Conservation (phyloP, 1,140 invertebrate species). For the Halesus radiatus region DNA sequence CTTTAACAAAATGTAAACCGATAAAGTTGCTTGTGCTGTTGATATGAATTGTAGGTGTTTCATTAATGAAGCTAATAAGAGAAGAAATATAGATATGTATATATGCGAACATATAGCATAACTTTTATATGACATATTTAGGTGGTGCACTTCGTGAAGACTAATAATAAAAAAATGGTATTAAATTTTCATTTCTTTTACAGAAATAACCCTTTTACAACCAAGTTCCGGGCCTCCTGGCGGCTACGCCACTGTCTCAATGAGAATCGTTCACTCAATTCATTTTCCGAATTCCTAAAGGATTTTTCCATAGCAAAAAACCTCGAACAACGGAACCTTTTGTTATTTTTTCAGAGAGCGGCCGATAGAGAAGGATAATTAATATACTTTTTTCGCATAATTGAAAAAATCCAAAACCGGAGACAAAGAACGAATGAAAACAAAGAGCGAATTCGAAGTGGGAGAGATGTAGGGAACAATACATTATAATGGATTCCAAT, state of each 20-base stretch:
- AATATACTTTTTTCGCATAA: conserved; percentile 45
- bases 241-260: not conserved
- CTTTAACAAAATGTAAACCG: too few relatives aligned
- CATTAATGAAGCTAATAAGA: too few relatives aligned
- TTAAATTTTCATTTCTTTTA: too few relatives aligned
- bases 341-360: conserved; percentile 34
- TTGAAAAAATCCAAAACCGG: conserved; percentile 41
- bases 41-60: too few relatives aligned
- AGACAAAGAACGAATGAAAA: conserved; percentile 38
- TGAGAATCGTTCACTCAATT: conserved; percentile 42
- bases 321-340: conserved; percentile 36
- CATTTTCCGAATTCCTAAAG: conserved; percentile 43
- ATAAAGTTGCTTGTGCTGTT: too few relatives aligned
- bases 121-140: too few relatives aligned
- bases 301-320: conserved; percentile 43
- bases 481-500: not conserved
- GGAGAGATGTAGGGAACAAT: conserved; percentile 17
- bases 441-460: conserved; percentile 19
- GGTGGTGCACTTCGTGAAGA: too few relatives aligned
- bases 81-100: too few relatives aligned
- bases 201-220: too few relatives aligned
- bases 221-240: too few relatives aligned
- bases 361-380: conserved; percentile 39
- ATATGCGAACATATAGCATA: too few relatives aligned
- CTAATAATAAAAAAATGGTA: too few relatives aligned